Evolutionary conservation across 2,888 invertebrate species (phyloP).

Genomic region (Stegophylla sp.): DNA sequence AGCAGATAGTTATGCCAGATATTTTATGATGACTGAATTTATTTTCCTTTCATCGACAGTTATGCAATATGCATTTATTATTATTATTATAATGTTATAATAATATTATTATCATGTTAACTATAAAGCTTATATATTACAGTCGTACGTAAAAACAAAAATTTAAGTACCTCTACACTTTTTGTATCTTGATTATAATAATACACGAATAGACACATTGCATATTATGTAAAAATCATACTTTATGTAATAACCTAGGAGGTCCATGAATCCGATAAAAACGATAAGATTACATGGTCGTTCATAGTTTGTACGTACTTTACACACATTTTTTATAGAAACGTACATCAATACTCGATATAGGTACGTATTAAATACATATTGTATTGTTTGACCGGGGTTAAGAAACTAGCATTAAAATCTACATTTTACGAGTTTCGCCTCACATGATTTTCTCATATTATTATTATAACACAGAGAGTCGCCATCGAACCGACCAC

Average conservation of each 20-base stretch:
- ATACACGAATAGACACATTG: not conserved
- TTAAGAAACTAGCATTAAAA: slow-evolving; percentile 28
- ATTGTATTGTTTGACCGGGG: slow-evolving; percentile 24
- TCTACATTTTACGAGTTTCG: slow-evolving; percentile 48
- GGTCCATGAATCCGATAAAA: slow-evolving; percentile 16
- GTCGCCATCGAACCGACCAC: slow-evolving; percentile 31
- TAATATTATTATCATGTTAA: not conserved
- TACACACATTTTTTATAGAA: too few relatives aligned
- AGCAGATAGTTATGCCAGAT: too few relatives aligned
- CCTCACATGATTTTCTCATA: slow-evolving; percentile 13
- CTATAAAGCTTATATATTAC: not conserved
- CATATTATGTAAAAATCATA: not conserved
- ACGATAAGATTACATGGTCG: slow-evolving; percentile 18
- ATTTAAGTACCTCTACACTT: not conserved
- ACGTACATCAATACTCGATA: too few relatives aligned
- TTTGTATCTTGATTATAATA: not conserved
- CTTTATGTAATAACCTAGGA: not conserved
- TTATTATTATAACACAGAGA: not conserved
- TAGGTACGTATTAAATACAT: not conserved
- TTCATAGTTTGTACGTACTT: not conserved
- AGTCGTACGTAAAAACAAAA: not conserved
- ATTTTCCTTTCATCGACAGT: not conserved
- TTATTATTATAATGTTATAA: not conserved
- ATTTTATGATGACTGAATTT: not conserved
- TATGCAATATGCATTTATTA: not conserved